Evolutionary conservation across 1,140 invertebrate genomes (phyloP), one percentile per base, ranked within the genome.

Genomic region (Diabrotica undecimpunctata): DNA sequence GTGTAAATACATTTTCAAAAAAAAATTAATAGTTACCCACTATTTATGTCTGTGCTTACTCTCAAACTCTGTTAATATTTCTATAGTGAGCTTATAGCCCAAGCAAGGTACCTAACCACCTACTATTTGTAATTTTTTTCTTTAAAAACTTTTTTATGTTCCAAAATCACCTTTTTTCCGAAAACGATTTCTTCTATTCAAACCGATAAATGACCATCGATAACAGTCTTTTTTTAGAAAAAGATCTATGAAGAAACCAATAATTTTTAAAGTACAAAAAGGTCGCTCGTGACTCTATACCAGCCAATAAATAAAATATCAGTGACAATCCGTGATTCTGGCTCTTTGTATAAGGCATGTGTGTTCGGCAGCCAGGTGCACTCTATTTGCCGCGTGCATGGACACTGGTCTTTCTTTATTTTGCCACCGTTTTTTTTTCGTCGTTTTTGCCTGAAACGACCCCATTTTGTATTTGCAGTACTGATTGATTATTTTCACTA

Each of bases 221-320:
- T 62, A 37, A 35, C 50, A n/a, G 10, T n/a, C 35, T 13, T 62
- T 62, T 62, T 62, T 62, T 36, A n/a, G 54, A 62, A 62, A 62
- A 35, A 41, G 36, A 54, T 41, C 61, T 54, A 14, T 62, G 52
- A 62, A 62, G 61, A 62, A 62, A 54, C 61, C 61, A 62, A 62
- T 62, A 68, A 68, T 65, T 46, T 46, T 58, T 62, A 60, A 68
- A 68, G 61, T 55, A 68, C 57, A 68, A 68, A 68, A 59, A 62
- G 61, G 62, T 65, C 62, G 65, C 68, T 66, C 65, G 65, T 70
- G 68, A 62, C 68, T 25, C 25, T 58, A 57, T 70, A 61, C 62
- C 68, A 70, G 66, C 72, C 69, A 75, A 75, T 75, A 75, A 75
- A 75, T 75, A 75, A 75, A 73, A 75, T 75, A 75, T 75, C 73